A percentile compares a stretch with the other conserved stretches of the same genome.
Evolutionary conservation across 2,888 invertebrate genomes (phyloP).

Genomic region (Eupelmus urozonus): DNA sequence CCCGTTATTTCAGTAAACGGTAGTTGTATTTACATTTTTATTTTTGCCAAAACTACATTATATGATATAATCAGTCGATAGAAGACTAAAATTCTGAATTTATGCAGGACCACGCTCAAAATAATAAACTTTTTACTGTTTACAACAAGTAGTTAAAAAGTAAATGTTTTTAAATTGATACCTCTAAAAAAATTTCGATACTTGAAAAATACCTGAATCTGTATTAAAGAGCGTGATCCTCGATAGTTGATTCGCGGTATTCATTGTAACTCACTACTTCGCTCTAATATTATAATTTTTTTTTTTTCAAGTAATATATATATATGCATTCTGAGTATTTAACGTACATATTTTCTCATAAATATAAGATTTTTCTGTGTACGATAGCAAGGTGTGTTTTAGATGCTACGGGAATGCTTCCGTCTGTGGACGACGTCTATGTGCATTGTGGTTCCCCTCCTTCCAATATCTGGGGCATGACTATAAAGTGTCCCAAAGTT

Average conservation of each 20-base stretch:
- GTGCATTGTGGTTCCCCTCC: slow-evolving; percentile 75
- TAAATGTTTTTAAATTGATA: too few species aligned
- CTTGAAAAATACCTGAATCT: too few species aligned
- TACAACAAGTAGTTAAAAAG: too few species aligned
- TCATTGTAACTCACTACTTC: slow-evolving; percentile 2
- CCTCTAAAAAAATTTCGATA: too few species aligned
- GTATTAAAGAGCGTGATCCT: slow-evolving; percentile 42
- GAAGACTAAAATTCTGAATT: background rate
- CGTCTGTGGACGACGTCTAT: slow-evolving; percentile 76
- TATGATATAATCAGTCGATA: too few species aligned
- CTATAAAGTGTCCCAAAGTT: slow-evolving; percentile 70
- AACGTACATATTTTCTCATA: slow-evolving; percentile 48
- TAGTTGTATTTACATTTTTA: slow-evolving; percentile 47
- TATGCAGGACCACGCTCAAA: slow-evolving; percentile 38
- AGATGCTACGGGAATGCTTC: slow-evolving; percentile 76
- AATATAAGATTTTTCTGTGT: slow-evolving; percentile 67
- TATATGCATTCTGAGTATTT: slow-evolving; percentile 38
- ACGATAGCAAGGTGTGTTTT: slow-evolving; percentile 75
- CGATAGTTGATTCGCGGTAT: background rate
- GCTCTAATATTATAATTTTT: background rate
- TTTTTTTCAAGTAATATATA: slow-evolving; percentile 26
- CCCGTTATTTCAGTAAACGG: slow-evolving; percentile 8
- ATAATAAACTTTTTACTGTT: background rate
- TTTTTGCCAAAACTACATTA: slow-evolving; percentile 25
- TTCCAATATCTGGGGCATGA: slow-evolving; percentile 73